phyloP scores from a whole-genome alignment of 1,140 invertebrate species.

The Lasioglossum baleicum region DNA sequence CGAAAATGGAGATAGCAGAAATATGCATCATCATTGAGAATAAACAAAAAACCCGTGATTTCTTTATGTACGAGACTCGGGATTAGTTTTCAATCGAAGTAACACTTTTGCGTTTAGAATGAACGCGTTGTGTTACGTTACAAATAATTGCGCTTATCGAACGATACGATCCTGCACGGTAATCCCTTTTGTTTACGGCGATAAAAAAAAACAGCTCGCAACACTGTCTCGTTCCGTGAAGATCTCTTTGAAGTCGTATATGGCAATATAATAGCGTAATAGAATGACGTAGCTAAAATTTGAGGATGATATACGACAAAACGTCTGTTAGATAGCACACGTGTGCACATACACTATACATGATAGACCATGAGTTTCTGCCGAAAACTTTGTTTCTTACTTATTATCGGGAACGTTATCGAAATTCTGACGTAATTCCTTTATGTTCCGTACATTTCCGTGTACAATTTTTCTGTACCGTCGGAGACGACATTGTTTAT shows the following conservation, averaged over 20 bases:
- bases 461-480: not conserved
- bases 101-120: not conserved
- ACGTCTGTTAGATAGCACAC: not conserved
- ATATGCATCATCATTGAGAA: too few species aligned
- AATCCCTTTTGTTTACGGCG: not conserved
- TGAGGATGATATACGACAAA: not conserved
- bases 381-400: not conserved
- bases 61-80: not conserved
- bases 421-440: not conserved
- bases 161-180: too few species aligned
- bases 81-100: not conserved
- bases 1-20: too few species aligned
- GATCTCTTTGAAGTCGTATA: not conserved
- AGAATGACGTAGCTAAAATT: constrained; percentile 28
- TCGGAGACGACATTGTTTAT: not conserved
- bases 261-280: not conserved
- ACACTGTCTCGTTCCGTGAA: not conserved
- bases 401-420: not conserved
- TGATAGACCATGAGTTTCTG: not conserved
- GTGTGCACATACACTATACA: too few species aligned
- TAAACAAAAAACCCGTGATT: too few species aligned
- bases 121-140: too few species aligned
- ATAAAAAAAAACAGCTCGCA: not conserved
- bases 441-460: not conserved
- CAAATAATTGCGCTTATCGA: too few species aligned